Base-by-base conservation (phyloP, 2,113 vertebrate genomes). In the Nanorana parkeri region DNA sequence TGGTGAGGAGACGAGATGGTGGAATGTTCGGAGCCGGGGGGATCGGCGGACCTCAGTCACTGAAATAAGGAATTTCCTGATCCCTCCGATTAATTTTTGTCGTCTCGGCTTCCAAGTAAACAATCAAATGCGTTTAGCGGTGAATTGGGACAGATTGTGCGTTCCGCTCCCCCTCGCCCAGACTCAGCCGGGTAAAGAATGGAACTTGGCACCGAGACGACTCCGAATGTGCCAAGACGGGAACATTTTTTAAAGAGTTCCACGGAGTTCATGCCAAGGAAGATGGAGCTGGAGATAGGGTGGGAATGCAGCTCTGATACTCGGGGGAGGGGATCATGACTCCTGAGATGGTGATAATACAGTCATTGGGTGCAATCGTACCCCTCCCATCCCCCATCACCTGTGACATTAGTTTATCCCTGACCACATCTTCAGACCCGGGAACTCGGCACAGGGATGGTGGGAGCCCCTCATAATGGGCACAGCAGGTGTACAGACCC, bases 161-260 rank as follows among this genome's bases (percentile, higher is more conserved):
- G 13, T 63, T 24, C 60, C 11, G 60, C 21, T 60, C 55, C 47
- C 68, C 41, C 68, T 52, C 36, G 11, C 6, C 67, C 36, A 20
- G 19, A 29, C 17, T 55, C 54, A 72, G 47, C 47, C 21, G 68
- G 68, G 68, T 51, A 69, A 21, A 52, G 69, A 54, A 54, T 28
- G 69, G 69, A 23, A 28, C 15, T 20, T 26, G 69, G 63, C 52
- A 63, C 8, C 21, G 21, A 63, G 21, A 15, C 11, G 24, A 4
- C 21, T 4, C 60, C 80, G 77, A 69, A 55, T 80, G 80, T 65
- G 65, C 16, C 36, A 20, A n/a, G 20, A 32, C 52, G 80, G 23
- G 68, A 84, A 78, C 69, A 72, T 56, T 83, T 84, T 79, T 84
- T 66, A 81, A 28, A 54, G 20, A 6, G 80, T 86, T 75, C 74